phyloP scores from a whole-genome alignment of 2,113 vertebrate genomes.

The Amazona vittata region DNA sequence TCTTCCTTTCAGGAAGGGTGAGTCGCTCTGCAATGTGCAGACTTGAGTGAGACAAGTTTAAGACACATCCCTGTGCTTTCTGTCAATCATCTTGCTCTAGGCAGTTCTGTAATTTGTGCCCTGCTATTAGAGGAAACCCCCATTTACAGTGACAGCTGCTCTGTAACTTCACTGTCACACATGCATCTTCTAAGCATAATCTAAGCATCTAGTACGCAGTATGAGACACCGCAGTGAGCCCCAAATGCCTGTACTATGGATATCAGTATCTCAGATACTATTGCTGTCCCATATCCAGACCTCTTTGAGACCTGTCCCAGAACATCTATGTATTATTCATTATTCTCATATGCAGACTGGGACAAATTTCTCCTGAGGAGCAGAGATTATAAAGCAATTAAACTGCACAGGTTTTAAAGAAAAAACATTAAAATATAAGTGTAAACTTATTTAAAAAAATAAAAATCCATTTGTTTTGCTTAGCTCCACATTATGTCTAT shows the following conservation, averaged over 20 bases:
- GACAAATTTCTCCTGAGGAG: background rate
- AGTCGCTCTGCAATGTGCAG: background rate
- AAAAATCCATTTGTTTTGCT: background rate
- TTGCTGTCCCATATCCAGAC: background rate
- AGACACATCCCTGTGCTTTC: background rate
- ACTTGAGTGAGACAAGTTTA: background rate
- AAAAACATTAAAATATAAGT: background rate
- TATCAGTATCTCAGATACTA: background rate
- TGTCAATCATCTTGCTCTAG: background rate
- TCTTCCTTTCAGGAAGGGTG: background rate
- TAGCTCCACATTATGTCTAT: background rate
- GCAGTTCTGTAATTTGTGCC: background rate
- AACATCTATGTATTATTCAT: background rate
- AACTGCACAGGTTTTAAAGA: background rate
- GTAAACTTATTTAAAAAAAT: background rate
- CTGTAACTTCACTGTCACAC: background rate
- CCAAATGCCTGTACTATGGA: background rate
- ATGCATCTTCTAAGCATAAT: background rate
- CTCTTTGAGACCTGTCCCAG: background rate
- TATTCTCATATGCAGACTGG: background rate
- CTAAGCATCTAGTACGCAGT: no score
- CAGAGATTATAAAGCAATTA: background rate
- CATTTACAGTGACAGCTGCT: background rate
- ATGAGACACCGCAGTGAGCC: rapidly evolving
- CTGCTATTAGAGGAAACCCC: background rate